Base-by-base conservation (phyloP, 2,113 vertebrate species). In the Pycnonotus jocosus region DNA sequence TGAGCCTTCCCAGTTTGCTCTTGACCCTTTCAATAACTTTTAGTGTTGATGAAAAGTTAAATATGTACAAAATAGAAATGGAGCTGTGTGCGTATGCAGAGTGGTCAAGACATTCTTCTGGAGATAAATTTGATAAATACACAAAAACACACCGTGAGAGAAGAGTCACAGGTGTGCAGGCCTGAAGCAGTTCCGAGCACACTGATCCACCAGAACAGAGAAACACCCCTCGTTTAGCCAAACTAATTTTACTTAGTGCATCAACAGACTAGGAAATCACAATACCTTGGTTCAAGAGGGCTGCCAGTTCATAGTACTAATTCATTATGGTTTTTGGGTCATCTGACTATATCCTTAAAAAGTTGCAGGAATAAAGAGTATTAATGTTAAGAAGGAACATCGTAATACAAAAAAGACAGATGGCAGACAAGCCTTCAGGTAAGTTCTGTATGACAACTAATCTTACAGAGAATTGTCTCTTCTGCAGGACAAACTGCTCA, bases 1-100 rank as follows among this genome's bases (percentile, higher is more conserved):
- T 0, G 4, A 53, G 31, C 40, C 44, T 35, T 38, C 0, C 0
- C 12, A 44, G 40, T 24, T 53, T 65, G 31, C 74, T 65, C 51
- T 30, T 21, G 10, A 15, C 20, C 31, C 25, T 81, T 78, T 69
- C 22, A 38, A 22, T 23, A 64, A 35, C 23, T 53, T 31, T 40
- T 35, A 56, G 4, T 4, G 3, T 9, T 48, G 54, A 64, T 19
- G 15, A 48, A 18, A 60, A 45, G 28, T 20, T 51, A 60, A 93
- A 56, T 19, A 31, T 12, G 14, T 19, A 48, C 18, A 68, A 42
- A 88, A 40, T 0, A 66, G n/a, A 94, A 86, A 50, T 22, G 42
- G 14, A 74, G 9, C 18, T 68, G 1, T 21, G 33, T 24, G 22
- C 1, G 3, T 11, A 35, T 2, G 9, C 33, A 48, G 2, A 66